Percentiles rank a stretch among this genome's conserved stretches.
phyloP scores from a whole-genome alignment of 2,113 vertebrate genomes.

The Taxidea taxus region DNA sequence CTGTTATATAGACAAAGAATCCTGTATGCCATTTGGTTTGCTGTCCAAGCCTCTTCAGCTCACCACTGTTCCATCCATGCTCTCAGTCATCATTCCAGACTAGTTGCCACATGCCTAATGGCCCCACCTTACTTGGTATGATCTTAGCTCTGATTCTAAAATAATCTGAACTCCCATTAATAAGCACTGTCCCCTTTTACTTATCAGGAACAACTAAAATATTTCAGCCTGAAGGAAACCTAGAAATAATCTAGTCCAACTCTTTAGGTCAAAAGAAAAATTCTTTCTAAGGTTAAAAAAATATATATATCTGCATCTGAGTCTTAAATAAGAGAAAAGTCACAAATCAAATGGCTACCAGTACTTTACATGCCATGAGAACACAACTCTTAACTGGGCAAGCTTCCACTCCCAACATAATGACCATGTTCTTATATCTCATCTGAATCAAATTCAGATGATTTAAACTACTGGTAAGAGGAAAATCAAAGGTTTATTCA shows the following conservation, averaged over 20 bases:
- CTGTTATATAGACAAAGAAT: background rate
- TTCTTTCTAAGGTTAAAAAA: background rate
- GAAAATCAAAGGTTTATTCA: background rate
- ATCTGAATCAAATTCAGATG: background rate
- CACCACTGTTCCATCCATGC: background rate
- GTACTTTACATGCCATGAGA: background rate
- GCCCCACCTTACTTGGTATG: background rate
- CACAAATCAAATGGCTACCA: background rate
- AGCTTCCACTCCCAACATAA: background rate
- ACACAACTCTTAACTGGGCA: background rate
- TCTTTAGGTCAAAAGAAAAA: background rate
- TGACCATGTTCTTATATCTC: background rate
- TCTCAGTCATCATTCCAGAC: background rate
- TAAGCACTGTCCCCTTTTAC: background rate
- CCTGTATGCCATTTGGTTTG: background rate
- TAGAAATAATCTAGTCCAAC: background rate
- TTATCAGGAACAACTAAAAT: background rate
- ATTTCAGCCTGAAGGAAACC: background rate
- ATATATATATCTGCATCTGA: background rate
- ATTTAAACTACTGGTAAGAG: background rate
- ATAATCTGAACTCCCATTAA: background rate
- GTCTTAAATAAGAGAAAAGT: background rate
- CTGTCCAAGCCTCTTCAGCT: background rate
- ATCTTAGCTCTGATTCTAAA: background rate
- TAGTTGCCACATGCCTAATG: background rate